Conservation (phyloP, 2,888 invertebrate species). For the Drosophila neotestacea region DNA sequence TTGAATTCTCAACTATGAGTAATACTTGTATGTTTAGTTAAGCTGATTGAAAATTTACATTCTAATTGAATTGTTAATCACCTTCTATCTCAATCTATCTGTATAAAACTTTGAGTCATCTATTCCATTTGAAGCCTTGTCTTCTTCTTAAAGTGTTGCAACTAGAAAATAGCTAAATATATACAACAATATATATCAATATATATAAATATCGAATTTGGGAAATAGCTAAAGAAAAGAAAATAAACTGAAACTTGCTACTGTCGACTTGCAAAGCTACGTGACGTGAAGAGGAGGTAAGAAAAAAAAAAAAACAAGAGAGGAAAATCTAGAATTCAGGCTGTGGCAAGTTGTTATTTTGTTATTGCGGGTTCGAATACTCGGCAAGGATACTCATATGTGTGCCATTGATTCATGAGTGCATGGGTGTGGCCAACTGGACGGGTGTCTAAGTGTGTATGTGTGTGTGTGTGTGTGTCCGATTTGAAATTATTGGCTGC, state of each 20-base stretch:
- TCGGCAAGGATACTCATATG: conserved; percentile 57
- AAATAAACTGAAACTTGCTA: conserved; percentile 21
- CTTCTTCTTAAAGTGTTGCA: conserved; percentile 26
- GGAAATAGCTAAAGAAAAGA: background rate
- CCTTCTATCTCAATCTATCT: background rate
- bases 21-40: background rate
- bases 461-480: conserved; percentile 54
- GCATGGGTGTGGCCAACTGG: conserved; percentile 40
- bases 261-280: conserved; percentile 46
- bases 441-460: conserved; percentile 27
- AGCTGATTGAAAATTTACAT: background rate
- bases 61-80: background rate
- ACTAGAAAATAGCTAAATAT: conserved; percentile 11
- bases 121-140: conserved; percentile 11
- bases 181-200: conserved; percentile 15
- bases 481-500: conserved; percentile 82
- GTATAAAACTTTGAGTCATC: background rate
- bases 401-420: conserved; percentile 78
- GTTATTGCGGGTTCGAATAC: conserved; percentile 50
- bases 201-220: background rate
- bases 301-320: background rate
- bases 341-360: conserved; percentile 58
- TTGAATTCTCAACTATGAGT: background rate
- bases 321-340: conserved; percentile 49
- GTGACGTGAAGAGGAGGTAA: conserved; percentile 35